Percentiles rank a stretch among this genome's conserved stretches.
Evolutionary conservation across 2,888 invertebrate genomes (phyloP).

Genomic region (Drosophila nr. medialis): DNA sequence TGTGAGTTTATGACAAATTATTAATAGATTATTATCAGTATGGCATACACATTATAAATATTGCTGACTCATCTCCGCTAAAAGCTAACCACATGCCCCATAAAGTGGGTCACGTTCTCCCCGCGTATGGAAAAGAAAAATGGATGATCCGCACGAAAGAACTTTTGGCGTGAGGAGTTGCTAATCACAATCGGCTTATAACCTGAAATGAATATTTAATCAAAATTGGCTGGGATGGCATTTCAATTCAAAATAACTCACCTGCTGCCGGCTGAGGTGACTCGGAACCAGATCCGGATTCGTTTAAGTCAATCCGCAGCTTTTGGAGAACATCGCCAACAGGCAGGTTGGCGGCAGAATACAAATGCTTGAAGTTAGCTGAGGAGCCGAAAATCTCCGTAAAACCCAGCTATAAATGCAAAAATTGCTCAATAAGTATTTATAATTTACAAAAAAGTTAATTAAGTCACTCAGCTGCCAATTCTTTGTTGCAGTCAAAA

Average conservation of each 20-base stretch:
- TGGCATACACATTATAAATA: constrained; percentile 8
- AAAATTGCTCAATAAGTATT: not conserved
- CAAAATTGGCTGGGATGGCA: not conserved
- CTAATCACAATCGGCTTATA: constrained; percentile 82
- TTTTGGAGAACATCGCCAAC: constrained; percentile 92
- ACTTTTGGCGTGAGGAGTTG: constrained; percentile 80
- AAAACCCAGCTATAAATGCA: constrained; percentile 88
- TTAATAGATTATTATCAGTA: constrained; percentile 27
- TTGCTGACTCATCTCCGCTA: constrained; percentile 24
- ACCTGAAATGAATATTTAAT: constrained; percentile 45
- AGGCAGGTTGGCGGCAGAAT: constrained; percentile 65
- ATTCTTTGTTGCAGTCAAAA: not conserved
- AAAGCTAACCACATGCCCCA: constrained; percentile 79
- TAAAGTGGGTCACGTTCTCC: constrained; percentile 73
- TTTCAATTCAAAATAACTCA: constrained; percentile 82
- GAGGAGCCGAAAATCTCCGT: constrained; percentile 87
- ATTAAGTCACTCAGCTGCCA: not conserved
- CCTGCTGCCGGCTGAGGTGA: constrained; percentile 88
- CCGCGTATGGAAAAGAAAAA: constrained; percentile 82
- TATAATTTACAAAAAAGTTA: not conserved
- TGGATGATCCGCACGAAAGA: constrained; percentile 83
- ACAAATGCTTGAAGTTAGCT: constrained; percentile 89
- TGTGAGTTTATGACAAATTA: constrained; percentile 17
- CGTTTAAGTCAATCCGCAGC: constrained; percentile 93
- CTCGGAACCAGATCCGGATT: constrained; percentile 94